Evolutionary conservation across 2,888 invertebrate species (phyloP).

Genomic region (Argyra leucocephala): DNA sequence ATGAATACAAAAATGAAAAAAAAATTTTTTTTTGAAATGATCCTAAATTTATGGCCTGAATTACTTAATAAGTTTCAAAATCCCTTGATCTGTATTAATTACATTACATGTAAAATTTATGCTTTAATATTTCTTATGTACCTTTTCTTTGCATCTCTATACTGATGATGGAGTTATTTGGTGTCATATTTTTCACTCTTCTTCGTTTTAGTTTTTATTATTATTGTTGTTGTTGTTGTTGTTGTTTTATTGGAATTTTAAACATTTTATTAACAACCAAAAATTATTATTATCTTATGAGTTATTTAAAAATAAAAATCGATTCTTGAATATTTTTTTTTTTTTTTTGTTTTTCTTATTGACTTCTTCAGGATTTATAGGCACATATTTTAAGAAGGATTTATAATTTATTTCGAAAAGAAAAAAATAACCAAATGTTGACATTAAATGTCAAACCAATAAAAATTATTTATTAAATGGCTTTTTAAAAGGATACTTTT

Average conservation of each 20-base stretch:
- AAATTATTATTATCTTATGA: neutral
- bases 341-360: too few relatives aligned
- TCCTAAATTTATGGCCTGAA: conserved; percentile 1
- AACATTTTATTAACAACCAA: neutral
- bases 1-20: neutral
- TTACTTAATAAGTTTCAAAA: conserved; percentile 6
- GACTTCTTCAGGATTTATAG: neutral
- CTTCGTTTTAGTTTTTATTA: too few relatives aligned
- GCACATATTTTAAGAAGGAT: neutral
- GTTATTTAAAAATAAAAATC: neutral
- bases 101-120: neutral
- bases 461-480: neutral
- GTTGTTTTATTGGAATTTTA: neutral
- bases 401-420: neutral
- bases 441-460: conserved; percentile 1
- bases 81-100: conserved; percentile 6
- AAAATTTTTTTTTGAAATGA: neutral
- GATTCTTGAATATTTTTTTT: neutral
- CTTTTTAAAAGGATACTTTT: too few relatives aligned
- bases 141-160: too few relatives aligned
- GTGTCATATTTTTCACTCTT: neutral
- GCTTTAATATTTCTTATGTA: neutral
- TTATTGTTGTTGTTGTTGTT: neutral
- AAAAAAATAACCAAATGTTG: neutral
- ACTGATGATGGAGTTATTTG: neutral